phyloP scores from a whole-genome alignment of 2,113 vertebrate genomes.

The Greenwoodochromis staneri region DNA sequence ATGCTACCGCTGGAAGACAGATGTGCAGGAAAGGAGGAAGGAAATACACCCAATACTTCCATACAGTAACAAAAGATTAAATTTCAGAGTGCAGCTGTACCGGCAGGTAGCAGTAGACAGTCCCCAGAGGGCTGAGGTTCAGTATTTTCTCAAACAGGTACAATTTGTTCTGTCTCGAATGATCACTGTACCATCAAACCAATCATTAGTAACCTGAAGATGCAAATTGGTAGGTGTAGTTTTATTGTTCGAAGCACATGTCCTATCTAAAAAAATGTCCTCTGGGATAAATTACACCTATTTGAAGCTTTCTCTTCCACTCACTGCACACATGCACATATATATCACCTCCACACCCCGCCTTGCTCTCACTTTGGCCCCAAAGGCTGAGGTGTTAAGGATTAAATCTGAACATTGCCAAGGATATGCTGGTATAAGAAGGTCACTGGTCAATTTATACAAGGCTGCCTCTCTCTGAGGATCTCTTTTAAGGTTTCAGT shows the following conservation, averaged over 20 bases:
- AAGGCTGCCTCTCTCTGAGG: conserved; percentile 17
- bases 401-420: conserved; percentile 42
- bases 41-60: neutral
- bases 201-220: neutral
- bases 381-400: conserved; percentile 33
- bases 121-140: neutral
- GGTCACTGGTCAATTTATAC: conserved; percentile 41
- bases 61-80: neutral
- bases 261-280: neutral
- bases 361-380: neutral
- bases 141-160: neutral
- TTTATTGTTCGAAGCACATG: neutral
- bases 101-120: neutral
- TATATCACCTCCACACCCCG: neutral
- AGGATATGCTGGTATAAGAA: conserved; percentile 42
- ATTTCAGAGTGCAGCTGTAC: neutral
- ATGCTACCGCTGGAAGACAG: neutral
- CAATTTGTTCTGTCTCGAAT: neutral
- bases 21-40: neutral
- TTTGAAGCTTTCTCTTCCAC: neutral
- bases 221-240: neutral
- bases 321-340: neutral
- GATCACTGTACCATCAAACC: neutral
- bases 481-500: neutral
- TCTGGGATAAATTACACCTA: neutral